phyloP scores from a whole-genome alignment of 2,113 vertebrate genomes.

The Rostratula benghalensis region DNA sequence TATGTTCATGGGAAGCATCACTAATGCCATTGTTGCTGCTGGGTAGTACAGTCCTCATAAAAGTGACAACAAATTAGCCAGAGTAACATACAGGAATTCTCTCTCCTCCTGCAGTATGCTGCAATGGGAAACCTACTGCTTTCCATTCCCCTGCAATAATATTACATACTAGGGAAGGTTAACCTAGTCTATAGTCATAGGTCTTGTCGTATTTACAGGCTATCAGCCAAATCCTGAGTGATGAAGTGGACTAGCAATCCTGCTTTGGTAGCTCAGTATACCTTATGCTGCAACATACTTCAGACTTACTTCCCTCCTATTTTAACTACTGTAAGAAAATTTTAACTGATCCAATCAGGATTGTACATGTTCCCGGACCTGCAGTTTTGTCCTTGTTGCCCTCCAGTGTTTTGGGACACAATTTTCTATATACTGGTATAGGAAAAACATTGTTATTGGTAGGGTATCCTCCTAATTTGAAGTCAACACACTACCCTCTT shows the following conservation, averaged over 20 bases:
- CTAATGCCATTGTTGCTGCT: neutral
- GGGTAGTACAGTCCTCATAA: neutral
- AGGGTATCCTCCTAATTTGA: neutral
- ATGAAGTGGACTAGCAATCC: neutral
- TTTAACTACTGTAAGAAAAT: neutral
- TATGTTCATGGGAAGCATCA: neutral
- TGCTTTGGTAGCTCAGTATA: neutral
- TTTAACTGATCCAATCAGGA: neutral
- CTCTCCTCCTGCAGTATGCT: neutral
- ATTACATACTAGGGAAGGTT: accelerated
- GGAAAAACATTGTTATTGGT: neutral
- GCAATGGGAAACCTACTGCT: neutral
- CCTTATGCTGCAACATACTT: neutral
- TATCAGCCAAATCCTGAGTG: neutral
- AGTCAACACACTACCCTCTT: neutral
- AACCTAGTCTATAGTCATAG: neutral
- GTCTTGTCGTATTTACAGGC: neutral
- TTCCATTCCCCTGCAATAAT: neutral
- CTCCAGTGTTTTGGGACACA: neutral
- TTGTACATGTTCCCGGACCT: neutral
- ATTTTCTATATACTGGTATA: neutral
- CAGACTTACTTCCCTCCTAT: neutral
- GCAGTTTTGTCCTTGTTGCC: neutral
- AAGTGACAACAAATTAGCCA: neutral
- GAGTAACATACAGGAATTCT: neutral